These are phyloP conservation scores for Centropus bengalensis DNA, from an alignment of 2,113 vertebrate genomes.

Conservation along the genomic window DNA sequence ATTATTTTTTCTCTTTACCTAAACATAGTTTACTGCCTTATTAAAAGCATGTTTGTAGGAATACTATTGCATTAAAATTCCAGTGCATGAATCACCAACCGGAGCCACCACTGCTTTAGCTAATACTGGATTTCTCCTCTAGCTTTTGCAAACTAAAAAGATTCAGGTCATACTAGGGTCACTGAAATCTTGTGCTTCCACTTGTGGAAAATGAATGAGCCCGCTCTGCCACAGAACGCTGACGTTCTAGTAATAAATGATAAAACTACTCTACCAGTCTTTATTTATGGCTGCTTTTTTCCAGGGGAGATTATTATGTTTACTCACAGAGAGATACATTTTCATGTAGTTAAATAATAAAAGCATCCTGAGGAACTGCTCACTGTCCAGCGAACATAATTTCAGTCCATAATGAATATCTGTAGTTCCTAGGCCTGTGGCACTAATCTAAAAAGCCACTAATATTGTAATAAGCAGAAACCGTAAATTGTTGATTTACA, in stretches of 20 bases:
- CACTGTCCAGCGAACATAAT: constrained; percentile 38
- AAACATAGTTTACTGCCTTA: constrained; percentile 67
- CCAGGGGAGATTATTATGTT: constrained; percentile 33
- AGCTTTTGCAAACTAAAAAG: constrained; percentile 45
- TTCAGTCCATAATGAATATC: constrained; percentile 65
- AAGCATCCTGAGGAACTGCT: constrained; percentile 59
- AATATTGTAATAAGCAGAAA: constrained; percentile 57
- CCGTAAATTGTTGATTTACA: constrained; percentile 58
- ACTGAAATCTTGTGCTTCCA: constrained; percentile 64
- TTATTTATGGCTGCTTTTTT: constrained; percentile 65
- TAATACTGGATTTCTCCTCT: constrained; percentile 35
- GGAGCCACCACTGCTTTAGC: constrained; percentile 34
- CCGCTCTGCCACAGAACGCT: not conserved
- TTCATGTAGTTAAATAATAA: constrained; percentile 68
- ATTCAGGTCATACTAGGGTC: constrained; percentile 49
- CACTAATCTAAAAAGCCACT: constrained; percentile 57
- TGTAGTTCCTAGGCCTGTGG: constrained; percentile 38
- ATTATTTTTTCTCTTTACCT: constrained; percentile 73
- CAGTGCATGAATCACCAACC: constrained; percentile 39
- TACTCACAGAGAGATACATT: constrained; percentile 54
- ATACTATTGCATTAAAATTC: constrained; percentile 75
- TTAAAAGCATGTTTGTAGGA: constrained; percentile 72
- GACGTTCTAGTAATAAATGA: constrained; percentile 35
- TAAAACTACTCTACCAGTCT: not conserved
- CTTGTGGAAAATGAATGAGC: constrained; percentile 54